These are phyloP conservation scores for Cossypha caffra DNA, from an alignment of 2,797 vertebrate genomes.

Conservation along the genomic window DNA sequence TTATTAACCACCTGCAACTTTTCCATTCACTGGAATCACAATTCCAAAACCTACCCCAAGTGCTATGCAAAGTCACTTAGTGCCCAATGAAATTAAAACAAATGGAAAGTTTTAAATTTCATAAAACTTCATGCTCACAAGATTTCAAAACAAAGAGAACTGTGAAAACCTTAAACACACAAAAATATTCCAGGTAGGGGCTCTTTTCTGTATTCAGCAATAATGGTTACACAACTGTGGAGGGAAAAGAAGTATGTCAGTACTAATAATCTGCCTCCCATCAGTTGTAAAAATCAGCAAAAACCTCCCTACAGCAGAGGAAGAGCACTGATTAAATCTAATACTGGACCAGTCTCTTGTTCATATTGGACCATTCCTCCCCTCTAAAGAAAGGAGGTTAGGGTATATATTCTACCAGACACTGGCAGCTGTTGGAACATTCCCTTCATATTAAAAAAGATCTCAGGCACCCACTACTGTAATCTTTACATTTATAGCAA, in stretches of 20 bases:
- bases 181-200: background rate
- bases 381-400: background rate
- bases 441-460: background rate
- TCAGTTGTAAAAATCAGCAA: background rate
- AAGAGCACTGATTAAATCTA: background rate
- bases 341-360: background rate
- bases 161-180: background rate
- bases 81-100: background rate
- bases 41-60: background rate
- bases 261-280: background rate
- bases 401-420: background rate
- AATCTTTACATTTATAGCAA: slow-evolving; percentile 26
- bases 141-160: background rate
- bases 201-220: background rate
- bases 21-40: background rate
- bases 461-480: background rate
- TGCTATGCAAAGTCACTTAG: background rate
- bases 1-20: background rate
- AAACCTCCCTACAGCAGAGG: background rate
- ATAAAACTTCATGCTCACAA: background rate
- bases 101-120: background rate
- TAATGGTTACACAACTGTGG: background rate
- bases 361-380: background rate
- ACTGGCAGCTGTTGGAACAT: background rate
- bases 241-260: background rate